Conservation (phyloP, 2,888 invertebrate species). For the Sussaba pulchella region DNA sequence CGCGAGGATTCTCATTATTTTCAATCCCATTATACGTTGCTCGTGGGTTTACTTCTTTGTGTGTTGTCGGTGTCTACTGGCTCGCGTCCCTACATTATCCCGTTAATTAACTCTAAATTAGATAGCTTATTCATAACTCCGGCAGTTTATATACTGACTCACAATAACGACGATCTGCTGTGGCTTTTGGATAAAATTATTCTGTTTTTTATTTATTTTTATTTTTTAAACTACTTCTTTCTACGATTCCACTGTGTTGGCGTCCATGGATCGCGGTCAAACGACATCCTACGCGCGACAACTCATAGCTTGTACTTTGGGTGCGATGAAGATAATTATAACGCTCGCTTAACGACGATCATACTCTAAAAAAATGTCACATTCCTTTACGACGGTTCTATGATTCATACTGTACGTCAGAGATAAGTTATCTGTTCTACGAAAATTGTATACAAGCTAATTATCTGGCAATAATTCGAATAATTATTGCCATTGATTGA, state of each 20-base stretch:
- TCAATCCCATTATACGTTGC: constrained; percentile 28
- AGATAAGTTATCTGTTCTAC: no score
- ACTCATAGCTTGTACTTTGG: constrained; percentile 58
- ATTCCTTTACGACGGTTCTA: background rate
- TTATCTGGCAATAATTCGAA: no score
- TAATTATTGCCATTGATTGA: no score
- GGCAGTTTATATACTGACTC: constrained; percentile 48
- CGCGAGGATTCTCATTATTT: constrained; percentile 37
- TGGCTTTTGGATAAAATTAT: constrained; percentile 22
- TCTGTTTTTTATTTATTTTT: background rate
- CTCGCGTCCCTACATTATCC: constrained; percentile 18
- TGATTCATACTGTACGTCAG: no score
- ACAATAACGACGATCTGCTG: constrained; percentile 40
- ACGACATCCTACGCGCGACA: constrained; percentile 40
- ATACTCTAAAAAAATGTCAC: constrained; percentile 5
- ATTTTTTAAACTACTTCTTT: background rate
- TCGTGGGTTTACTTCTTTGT: no score
- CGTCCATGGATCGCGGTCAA: constrained; percentile 25
- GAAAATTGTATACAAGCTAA: no score
- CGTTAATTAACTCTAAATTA: constrained; percentile 44
- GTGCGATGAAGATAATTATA: constrained; percentile 43
- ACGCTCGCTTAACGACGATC: background rate
- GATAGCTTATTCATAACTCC: constrained; percentile 38
- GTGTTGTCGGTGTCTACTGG: no score
- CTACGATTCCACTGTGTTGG: background rate